These are phyloP conservation scores for Unio pictorum DNA, from an alignment of 2,888 invertebrate species.

Conservation along the genomic window DNA sequence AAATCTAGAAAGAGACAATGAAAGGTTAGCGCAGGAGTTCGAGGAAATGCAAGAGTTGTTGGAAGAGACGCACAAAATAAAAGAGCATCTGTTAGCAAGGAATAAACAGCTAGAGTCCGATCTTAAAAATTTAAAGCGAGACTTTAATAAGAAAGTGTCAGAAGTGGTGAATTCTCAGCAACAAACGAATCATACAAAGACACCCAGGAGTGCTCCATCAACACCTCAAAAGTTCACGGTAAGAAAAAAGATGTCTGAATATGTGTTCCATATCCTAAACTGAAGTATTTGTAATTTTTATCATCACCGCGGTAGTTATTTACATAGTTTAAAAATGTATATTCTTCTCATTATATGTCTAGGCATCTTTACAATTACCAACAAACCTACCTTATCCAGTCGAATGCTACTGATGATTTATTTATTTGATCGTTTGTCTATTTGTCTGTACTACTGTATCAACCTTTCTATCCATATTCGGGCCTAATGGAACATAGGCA, in stretches of 20 bases:
- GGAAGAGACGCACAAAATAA: constrained; percentile 54
- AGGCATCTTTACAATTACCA: background rate
- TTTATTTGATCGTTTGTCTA: too few relatives aligned
- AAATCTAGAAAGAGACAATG: constrained; percentile 51
- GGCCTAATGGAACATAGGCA: too few relatives aligned
- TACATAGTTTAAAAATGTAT: background rate
- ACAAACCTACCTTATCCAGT: background rate
- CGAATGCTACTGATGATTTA: too few relatives aligned
- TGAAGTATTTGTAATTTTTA: background rate
- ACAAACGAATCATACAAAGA: constrained; percentile 25
- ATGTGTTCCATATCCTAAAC: background rate
- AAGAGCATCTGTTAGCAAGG: constrained; percentile 49
- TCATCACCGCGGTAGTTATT: background rate
- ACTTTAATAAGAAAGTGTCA: constrained; percentile 55
- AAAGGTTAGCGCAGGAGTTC: constrained; percentile 54
- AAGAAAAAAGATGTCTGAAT: constrained; percentile 3
- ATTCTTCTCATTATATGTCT: background rate
- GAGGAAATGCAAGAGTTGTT: constrained; percentile 51
- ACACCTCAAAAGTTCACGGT: constrained; percentile 20
- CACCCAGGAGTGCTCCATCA: constrained; percentile 23
- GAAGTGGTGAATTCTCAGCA: constrained; percentile 43
- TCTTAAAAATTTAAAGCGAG: constrained; percentile 53
- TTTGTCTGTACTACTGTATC: too few relatives aligned
- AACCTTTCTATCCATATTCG: too few relatives aligned
- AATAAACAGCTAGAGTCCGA: constrained; percentile 64